Evolutionary conservation across 2,888 invertebrate species (phyloP).

Genomic region (Tenthredo livida): DNA sequence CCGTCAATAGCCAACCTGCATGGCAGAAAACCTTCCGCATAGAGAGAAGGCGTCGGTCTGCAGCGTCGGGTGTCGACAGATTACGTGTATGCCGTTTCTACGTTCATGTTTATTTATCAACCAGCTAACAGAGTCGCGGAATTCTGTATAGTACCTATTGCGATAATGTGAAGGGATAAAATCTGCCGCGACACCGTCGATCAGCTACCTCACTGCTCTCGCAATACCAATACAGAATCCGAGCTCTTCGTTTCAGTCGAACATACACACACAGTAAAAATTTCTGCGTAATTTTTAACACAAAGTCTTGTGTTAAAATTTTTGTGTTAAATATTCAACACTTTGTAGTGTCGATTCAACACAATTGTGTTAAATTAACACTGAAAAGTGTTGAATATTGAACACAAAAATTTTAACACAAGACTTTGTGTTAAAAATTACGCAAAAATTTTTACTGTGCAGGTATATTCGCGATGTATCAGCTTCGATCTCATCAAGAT

Average conservation of each 20-base stretch:
- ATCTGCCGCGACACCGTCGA: neutral
- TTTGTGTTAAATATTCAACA: too few species aligned
- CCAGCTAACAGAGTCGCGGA: neutral
- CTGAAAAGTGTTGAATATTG: too few species aligned
- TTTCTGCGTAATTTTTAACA: too few species aligned
- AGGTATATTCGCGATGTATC: too few species aligned
- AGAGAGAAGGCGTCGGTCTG: slow-evolving; percentile 16
- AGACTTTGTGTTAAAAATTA: too few species aligned
- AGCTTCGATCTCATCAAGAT: neutral
- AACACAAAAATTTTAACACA: too few species aligned
- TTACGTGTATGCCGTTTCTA: slow-evolving; percentile 19
- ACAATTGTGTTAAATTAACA: too few species aligned
- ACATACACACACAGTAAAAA: too few species aligned
- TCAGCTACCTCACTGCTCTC: neutral
- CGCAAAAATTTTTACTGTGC: too few species aligned
- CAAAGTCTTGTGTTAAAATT: too few species aligned
- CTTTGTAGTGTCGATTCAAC: too few species aligned
- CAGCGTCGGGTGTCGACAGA: slow-evolving; percentile 33
- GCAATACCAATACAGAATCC: neutral
- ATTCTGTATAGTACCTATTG: neutral
- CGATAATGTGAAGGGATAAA: neutral
- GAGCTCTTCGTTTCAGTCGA: neutral
- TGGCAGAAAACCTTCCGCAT: neutral
- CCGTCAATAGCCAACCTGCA: slow-evolving; percentile 4
- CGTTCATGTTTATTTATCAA: slow-evolving; percentile 45